phyloP scores from a whole-genome alignment of 1,140 invertebrate species.

The Danaus melanippus region DNA sequence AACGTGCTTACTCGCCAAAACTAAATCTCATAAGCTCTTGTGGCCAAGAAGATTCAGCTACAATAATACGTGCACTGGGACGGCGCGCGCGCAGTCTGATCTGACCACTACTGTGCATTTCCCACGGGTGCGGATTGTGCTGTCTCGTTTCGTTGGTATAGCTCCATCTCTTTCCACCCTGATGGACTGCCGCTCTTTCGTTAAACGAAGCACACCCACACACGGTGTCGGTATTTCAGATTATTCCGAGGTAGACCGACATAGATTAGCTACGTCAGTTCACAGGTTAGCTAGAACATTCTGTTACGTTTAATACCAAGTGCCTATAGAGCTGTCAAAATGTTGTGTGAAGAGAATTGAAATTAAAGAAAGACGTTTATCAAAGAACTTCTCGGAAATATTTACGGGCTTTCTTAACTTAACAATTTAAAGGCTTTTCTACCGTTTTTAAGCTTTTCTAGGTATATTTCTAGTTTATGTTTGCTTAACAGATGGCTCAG shows the following conservation, averaged over 20 bases:
- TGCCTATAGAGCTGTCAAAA: conserved; percentile 11
- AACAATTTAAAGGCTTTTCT: too few species aligned
- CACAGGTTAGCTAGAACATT: conserved; percentile 38
- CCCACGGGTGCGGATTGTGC: conserved; percentile 61
- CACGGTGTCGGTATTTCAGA: conserved; percentile 67
- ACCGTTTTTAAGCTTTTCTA: too few species aligned
- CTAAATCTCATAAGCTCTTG: conserved; percentile 43
- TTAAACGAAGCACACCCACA: conserved; percentile 70
- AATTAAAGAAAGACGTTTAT: too few species aligned
- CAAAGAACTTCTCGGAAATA: too few species aligned
- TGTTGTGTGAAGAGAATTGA: neutral
- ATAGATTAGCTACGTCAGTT: conserved; percentile 61
- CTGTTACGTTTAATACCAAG: conserved; percentile 20
- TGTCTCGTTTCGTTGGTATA: conserved; percentile 38
- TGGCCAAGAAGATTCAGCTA: conserved; percentile 45
- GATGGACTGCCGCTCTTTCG: conserved; percentile 67
- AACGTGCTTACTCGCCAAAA: conserved; percentile 17
- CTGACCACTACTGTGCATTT: conserved; percentile 73
- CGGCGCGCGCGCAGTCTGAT: conserved; percentile 66
- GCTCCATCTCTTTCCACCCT: conserved; percentile 42
- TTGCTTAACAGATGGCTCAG: too few species aligned
- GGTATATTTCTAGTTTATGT: too few species aligned
- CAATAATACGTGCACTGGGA: conserved; percentile 68
- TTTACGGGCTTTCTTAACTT: too few species aligned
- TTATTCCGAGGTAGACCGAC: conserved; percentile 57